Evolutionary conservation across 2,113 vertebrate genomes (phyloP).

Genomic region (Carettochelys insculpta): DNA sequence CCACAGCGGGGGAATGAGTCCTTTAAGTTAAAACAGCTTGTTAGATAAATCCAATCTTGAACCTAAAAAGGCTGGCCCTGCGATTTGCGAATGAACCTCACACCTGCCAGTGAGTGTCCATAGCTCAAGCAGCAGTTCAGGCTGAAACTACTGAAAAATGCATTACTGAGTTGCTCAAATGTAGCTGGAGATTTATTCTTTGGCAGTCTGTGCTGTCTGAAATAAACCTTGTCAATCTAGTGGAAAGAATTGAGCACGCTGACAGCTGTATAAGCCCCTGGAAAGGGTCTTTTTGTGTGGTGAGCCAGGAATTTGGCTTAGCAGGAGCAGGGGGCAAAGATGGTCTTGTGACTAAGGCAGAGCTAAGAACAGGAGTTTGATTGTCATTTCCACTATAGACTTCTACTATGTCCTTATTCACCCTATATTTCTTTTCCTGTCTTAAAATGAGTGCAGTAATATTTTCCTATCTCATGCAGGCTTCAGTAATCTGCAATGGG

Average conservation of each 20-base stretch:
- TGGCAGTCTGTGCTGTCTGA: accelerated
- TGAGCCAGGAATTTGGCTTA: accelerated
- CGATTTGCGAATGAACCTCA: not conserved
- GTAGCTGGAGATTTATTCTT: accelerated
- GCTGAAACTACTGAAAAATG: accelerated
- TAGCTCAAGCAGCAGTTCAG: not conserved
- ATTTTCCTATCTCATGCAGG: not conserved
- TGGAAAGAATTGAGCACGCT: accelerated
- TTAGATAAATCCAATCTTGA: not conserved
- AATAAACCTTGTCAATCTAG: not conserved
- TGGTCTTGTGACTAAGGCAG: not conserved
- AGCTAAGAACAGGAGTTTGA: accelerated
- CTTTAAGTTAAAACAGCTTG: not conserved
- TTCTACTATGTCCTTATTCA: not conserved
- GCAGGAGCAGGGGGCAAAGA: not conserved
- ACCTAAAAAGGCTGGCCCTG: accelerated
- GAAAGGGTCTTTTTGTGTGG: not conserved
- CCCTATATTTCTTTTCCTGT: not conserved
- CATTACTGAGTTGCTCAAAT: accelerated
- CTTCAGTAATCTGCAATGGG: accelerated
- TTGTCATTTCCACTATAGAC: accelerated
- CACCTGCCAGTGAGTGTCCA: not conserved
- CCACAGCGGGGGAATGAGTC: not conserved
- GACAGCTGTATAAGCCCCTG: not conserved
- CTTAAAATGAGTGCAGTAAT: not conserved